A percentile compares a stretch with the other conserved stretches of the same genome.
These are phyloP conservation scores for Oplegnathus fasciatus DNA, from an alignment of 2,113 vertebrate genomes.

Conservation along the genomic window DNA sequence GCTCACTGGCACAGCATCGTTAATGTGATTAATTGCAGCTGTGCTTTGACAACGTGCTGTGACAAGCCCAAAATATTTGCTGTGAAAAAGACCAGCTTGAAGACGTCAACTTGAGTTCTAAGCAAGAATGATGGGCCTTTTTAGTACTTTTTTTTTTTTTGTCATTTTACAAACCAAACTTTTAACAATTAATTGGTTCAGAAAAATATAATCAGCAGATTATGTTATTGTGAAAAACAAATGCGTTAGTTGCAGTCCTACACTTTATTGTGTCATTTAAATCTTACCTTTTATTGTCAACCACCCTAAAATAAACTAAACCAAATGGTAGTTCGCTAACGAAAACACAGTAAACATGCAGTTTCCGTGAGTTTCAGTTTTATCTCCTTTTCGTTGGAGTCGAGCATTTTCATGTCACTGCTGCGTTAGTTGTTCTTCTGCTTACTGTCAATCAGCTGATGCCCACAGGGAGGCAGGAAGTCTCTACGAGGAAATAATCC, in stretches of 20 bases:
- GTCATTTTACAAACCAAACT: neutral
- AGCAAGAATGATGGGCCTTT: neutral
- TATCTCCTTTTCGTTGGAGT: neutral
- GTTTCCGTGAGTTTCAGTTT: neutral
- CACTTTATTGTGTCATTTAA: neutral
- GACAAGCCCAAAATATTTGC: constrained; percentile 7
- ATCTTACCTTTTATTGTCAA: neutral
- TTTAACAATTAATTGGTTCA: neutral
- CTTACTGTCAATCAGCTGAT: constrained; percentile 14
- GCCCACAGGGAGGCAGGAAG: neutral
- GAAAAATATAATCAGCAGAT: neutral
- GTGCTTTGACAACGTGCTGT: constrained; percentile 17
- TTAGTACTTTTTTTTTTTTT: no score
- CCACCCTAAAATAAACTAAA: neutral
- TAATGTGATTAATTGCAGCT: constrained; percentile 58
- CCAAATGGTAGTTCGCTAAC: neutral
- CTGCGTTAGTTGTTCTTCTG: neutral
- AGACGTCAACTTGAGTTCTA: neutral
- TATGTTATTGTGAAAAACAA: neutral
- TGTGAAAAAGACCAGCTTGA: neutral
- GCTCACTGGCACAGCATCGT: constrained; percentile 15
- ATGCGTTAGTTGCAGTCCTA: neutral
- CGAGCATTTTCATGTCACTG: neutral
- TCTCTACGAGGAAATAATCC: constrained; percentile 3
- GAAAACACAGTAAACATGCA: neutral